Base-by-base conservation (phyloP, 2,113 vertebrate species). In the Syrrhaptes paradoxus region DNA sequence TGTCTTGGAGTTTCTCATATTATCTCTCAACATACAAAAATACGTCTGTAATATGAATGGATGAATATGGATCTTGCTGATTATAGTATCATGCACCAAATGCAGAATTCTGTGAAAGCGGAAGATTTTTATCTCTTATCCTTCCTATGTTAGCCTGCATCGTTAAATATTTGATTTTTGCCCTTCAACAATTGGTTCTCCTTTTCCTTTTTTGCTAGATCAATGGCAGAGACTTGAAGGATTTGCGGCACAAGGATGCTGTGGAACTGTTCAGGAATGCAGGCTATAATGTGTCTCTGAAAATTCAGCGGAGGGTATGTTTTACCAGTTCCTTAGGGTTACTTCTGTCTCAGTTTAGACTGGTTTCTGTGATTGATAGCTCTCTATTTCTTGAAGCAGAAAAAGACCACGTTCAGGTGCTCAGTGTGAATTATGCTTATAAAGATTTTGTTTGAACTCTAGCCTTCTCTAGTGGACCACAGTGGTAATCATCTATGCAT, bases 231-330 rank as follows among this genome's bases (percentile, higher is more conserved):
- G 97, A 96, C 81, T 95, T 99, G 88, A 98, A 98, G 97, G 97
- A 98, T 68, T 96, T 98, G 85, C 96, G 97, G 45, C 99, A 99
- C 89, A 97, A 89, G 92, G 97, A 98, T 43, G 98, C 98, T 14
- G 99, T 99, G 95, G 98, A 99, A 3, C 97, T 99, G 72, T 99
- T 99, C 96, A 98, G 98, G 90, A 98, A 97, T 3, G 98, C 99
- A 7, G 99, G 99, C 72, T 98, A 93, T 72, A 90, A 98, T 0
- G 99, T 99, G 68, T 97, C 98, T 66, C 98, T 99, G 38, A 97
- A 95, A 71, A 97, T 99, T n/a, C 97, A 98, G 70, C 99, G 98
- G 96, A 98, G 98, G 98, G 99, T 99, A 80, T 29, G 98, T 97
- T 75, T 81, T 32, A 28, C 62, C 24, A 81, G 17, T 19, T 74